These are phyloP conservation scores for Ovibos moschatus DNA, from an alignment of 2,113 vertebrate genomes.

Conservation along the genomic window DNA sequence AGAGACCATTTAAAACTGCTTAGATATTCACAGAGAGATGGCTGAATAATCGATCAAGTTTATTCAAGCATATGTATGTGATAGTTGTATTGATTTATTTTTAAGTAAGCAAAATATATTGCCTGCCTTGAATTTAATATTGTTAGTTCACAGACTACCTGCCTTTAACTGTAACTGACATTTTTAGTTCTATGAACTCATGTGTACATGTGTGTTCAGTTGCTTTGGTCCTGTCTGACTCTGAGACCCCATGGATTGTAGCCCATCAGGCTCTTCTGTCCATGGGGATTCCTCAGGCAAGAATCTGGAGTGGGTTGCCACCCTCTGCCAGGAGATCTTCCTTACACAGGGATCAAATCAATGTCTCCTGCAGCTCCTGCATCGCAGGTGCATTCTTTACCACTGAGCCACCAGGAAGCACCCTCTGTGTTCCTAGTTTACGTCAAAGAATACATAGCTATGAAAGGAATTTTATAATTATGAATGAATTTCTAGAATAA, in stretches of 20 bases:
- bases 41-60: not conserved
- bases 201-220: not conserved
- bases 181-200: not conserved
- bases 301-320: not conserved
- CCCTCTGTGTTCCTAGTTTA: not conserved
- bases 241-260: not conserved
- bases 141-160: not conserved
- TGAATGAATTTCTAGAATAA: not conserved
- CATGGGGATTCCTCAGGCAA: not conserved
- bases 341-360: not conserved
- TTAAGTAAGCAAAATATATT: not conserved
- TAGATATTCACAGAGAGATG: not conserved
- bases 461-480: not conserved
- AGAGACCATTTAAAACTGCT: not conserved
- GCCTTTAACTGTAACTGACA: not conserved
- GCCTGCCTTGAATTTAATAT: not conserved
- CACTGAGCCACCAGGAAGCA: not conserved
- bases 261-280: not conserved
- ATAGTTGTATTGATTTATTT: not conserved
- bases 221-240: fast-evolving
- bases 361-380: not conserved
- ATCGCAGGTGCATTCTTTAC: not conserved
- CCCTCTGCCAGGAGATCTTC: not conserved
- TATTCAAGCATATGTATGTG: not conserved
- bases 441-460: not conserved